Percentiles rank a stretch among this genome's conserved stretches.
phyloP scores from a whole-genome alignment of 2,888 invertebrate species.

The Cryptocephalus primarius region DNA sequence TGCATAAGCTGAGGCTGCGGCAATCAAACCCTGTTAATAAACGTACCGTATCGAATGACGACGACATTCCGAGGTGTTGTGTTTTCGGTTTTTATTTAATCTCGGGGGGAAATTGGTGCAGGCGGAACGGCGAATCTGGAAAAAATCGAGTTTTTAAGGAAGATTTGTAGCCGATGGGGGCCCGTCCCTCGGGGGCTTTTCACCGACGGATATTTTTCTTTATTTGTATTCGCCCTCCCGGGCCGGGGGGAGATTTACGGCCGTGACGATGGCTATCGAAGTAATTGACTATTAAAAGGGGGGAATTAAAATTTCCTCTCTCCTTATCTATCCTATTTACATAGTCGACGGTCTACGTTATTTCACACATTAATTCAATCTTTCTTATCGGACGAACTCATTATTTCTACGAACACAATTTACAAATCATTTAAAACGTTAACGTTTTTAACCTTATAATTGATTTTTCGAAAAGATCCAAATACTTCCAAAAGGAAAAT shows the following conservation, averaged over 20 bases:
- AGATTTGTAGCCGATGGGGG: neutral
- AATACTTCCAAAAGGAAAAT: too few species aligned
- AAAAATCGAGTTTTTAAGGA: neutral
- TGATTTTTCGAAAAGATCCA: too few species aligned
- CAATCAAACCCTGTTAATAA: constrained; percentile 16
- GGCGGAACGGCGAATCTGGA: neutral
- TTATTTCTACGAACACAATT: too few species aligned
- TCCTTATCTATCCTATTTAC: too few species aligned
- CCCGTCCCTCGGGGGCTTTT: neutral
- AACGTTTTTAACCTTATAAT: too few species aligned
- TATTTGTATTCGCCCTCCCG: neutral
- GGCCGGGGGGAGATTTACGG: neutral
- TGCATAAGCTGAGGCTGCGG: constrained; percentile 15
- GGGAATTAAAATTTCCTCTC: too few species aligned
- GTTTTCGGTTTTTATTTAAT: constrained; percentile 8
- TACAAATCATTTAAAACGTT: too few species aligned
- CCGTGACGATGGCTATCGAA: neutral
- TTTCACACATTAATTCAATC: too few species aligned
- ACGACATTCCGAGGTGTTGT: constrained; percentile 3
- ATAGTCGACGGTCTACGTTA: too few species aligned
- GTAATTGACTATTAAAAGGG: too few species aligned
- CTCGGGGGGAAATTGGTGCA: constrained; percentile 5
- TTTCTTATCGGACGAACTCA: too few species aligned
- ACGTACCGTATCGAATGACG: constrained; percentile 13
- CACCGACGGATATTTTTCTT: neutral